Conservation (phyloP, 2,797 vertebrate species). For the Gallirallus australis region DNA sequence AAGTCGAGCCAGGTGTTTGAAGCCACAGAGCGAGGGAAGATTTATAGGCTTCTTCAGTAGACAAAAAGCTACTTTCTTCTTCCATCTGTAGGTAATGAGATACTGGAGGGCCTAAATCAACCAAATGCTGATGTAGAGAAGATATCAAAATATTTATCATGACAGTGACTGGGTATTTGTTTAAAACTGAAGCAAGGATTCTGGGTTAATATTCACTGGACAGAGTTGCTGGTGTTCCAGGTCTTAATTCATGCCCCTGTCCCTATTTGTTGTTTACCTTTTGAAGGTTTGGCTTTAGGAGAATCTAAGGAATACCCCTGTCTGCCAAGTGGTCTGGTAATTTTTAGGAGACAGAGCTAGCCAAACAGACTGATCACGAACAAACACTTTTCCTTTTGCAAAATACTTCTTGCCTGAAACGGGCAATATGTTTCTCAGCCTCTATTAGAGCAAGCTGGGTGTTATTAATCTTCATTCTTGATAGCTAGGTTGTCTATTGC, state of each 20-base stretch:
- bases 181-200: background rate
- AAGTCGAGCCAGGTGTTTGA: conserved; percentile 47
- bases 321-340: background rate
- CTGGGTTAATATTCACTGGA: background rate
- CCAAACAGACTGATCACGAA: background rate
- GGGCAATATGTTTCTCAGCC: background rate
- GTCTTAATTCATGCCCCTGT: background rate
- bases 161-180: background rate
- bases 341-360: background rate
- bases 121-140: background rate
- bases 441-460: background rate
- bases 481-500: background rate
- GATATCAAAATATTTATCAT: background rate
- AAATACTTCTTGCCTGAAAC: background rate
- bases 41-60: conserved; percentile 20
- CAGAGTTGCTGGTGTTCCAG: background rate
- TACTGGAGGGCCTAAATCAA: background rate
- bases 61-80: conserved; percentile 12
- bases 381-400: background rate
- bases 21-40: background rate
- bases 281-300: background rate
- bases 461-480: background rate
- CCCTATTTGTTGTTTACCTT: background rate
- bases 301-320: background rate
- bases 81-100: background rate